Evolutionary conservation across 2,888 invertebrate genomes (phyloP), one percentile per base, ranked within the genome.

Genomic region (Sphinx pinastri): DNA sequence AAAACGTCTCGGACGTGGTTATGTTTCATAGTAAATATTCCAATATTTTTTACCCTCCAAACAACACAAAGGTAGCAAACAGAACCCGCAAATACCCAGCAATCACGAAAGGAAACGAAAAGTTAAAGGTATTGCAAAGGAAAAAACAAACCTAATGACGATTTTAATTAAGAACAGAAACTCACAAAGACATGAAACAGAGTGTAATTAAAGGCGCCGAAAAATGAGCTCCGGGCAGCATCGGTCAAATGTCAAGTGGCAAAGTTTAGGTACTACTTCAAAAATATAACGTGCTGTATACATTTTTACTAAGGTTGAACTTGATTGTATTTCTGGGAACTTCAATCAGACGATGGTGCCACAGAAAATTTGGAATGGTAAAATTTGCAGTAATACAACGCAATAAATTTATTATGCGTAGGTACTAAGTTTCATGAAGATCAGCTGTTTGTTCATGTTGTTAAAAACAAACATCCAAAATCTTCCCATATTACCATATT

Each of bases 111-210:
- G 69, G 14, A 52, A 60, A 60, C 52, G 52, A 60, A 54, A 60
- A 69, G 38, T 38, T 60, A 10, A 38, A n/a, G 59, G 69, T 57
- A 57, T 57, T 25, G 19, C 25, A 25, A 45, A 19, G 55, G 57
- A 19, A 58, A 38, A 69, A 69, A 69, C 60, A 69, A 71, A 60
- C 47, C 66, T 59, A 58, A 69, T 68, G 69, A 57, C 38, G 68
- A 31, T 67, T 71, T 71, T 67, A 74, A 73, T 71, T 72, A 68
- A 72, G 68, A 60, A 68, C 54, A 60, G 38, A 38, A 52, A 69
- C 60, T 69, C 31, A 60, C 69, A 69, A 69, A 69, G 69, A 51
- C 54, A n/a, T 25, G 25, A 49, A 60, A 60, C 52, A 59, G 69
- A 69, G 38, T 51, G 38, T 52, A 69, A 60, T 69, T 69, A 69